Evolutionary conservation across 2,888 invertebrate species (phyloP), one percentile per base, ranked within the genome.

Genomic region (Gandaritis pyraliata): DNA sequence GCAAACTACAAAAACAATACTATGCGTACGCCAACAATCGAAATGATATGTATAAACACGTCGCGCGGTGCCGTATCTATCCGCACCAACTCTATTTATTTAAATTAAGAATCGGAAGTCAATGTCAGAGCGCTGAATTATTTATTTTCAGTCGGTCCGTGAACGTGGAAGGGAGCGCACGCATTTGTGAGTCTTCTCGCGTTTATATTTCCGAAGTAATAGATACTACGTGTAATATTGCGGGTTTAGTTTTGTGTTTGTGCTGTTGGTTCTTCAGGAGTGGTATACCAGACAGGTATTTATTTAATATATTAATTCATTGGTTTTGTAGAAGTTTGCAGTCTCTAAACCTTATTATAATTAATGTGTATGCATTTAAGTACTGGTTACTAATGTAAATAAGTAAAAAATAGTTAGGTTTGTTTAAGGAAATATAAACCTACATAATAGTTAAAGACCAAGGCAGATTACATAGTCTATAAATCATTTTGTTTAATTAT

Each of bases 41-140:
- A 64, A 60, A 66, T 52, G 39, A n/a, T 33, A 36, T 51, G 46
- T 58, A 45, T 45, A 38, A 33, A 45, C 36, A 23, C 23, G 39
- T 5, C 23, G 39, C 11, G n/a, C 23, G 3, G 50, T 49, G 55
- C 46, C 50, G 39, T 55, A 39, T 55, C 60, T 61, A 30, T 55
- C 16, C 55, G 16, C 16, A 16, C 39, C 49, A 49, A 18, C 53
- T 60, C 60, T 60, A 60, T 29, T 49, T 60, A 61, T 51, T 65
- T 52, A 67, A 68, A 60, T 58, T 61, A 62, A 59, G 55, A 58
- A 65, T 66, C 64, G 64, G 65, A 69, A 65, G 70, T 72, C 68
- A 69, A 71, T 69, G 69, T 62, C 66, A 64, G 55, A 33, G 47
- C 62, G 48, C 29, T 54, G 38, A 55, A 39, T 54, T 50, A 50